Evolutionary conservation across 1,140 invertebrate species (phyloP).

Genomic region (Pachypeltis micranthus): DNA sequence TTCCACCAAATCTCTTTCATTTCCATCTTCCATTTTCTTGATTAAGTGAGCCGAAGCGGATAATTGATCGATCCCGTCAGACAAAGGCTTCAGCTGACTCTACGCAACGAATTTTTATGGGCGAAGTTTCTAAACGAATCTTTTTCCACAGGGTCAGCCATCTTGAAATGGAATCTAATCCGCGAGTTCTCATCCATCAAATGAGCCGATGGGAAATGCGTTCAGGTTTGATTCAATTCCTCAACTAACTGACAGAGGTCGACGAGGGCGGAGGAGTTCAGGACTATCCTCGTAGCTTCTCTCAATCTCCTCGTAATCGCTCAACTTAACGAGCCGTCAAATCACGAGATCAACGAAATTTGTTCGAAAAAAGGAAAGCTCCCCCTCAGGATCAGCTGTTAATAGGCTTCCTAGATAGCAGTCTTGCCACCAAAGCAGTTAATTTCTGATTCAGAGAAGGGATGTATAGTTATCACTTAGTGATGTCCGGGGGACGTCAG

Average conservation of each 20-base stretch:
- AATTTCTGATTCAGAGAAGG: too few species aligned
- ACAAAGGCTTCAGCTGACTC: background rate
- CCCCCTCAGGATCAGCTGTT: too few species aligned
- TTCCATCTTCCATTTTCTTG: slow-evolving; percentile 6
- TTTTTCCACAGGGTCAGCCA: background rate
- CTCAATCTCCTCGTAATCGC: background rate
- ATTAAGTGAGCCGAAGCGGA: background rate
- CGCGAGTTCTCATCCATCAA: background rate
- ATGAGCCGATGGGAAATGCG: background rate
- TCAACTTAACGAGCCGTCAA: too few species aligned
- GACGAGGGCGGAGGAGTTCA: background rate
- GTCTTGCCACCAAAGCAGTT: too few species aligned
- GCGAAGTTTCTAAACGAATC: background rate
- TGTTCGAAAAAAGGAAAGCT: too few species aligned
- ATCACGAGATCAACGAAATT: too few species aligned
- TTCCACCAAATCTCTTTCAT: background rate
- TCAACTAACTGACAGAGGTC: background rate
- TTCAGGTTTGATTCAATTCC: background rate
- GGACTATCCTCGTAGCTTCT: too few species aligned
- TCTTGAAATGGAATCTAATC: slow-evolving; percentile 5
- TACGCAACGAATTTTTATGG: slow-evolving; percentile 2
- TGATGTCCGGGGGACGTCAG: too few species aligned
- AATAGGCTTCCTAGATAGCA: too few species aligned
- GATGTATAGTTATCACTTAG: too few species aligned
- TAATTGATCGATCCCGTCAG: background rate